phyloP scores from a whole-genome alignment of 2,888 invertebrate genomes.

The Synergus laeviventris region DNA sequence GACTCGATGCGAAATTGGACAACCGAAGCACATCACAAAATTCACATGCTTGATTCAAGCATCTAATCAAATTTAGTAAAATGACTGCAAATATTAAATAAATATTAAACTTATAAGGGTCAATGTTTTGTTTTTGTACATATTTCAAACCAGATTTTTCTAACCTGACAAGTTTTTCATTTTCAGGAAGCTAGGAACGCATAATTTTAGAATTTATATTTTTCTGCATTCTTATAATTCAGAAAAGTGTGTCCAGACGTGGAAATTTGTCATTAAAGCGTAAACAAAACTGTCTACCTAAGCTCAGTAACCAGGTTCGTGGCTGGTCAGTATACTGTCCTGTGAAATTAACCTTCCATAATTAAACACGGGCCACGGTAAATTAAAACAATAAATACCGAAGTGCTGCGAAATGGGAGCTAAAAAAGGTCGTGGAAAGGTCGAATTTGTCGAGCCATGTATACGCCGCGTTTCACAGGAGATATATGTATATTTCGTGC shows the following conservation, averaged over 20 bases:
- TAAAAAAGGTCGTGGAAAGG: constrained; percentile 49
- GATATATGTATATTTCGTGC: constrained; percentile 7
- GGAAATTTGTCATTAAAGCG: constrained; percentile 50
- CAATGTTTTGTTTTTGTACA: neutral
- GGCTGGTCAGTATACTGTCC: constrained; percentile 49
- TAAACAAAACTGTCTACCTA: constrained; percentile 48
- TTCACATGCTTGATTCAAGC: neutral
- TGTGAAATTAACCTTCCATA: constrained; percentile 72
- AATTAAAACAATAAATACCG: constrained; percentile 74
- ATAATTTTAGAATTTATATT: neutral
- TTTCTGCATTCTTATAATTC: neutral
- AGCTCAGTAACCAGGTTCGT: constrained; percentile 44
- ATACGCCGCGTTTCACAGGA: constrained; percentile 40
- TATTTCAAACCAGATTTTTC: neutral
- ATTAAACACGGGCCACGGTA: constrained; percentile 70
- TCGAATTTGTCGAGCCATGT: constrained; percentile 49
- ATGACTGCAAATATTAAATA: neutral
- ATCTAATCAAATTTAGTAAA: neutral
- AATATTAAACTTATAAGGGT: neutral
- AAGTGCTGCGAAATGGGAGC: constrained; percentile 48
- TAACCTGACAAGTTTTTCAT: neutral
- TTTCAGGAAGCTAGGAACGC: neutral
- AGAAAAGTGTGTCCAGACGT: neutral
- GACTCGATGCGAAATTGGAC: constrained; percentile 49
- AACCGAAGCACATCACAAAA: constrained; percentile 24